Percentiles rank a stretch among this genome's conserved stretches.
phyloP scores from a whole-genome alignment of 2,797 vertebrate species.

The Rhinella marina region DNA sequence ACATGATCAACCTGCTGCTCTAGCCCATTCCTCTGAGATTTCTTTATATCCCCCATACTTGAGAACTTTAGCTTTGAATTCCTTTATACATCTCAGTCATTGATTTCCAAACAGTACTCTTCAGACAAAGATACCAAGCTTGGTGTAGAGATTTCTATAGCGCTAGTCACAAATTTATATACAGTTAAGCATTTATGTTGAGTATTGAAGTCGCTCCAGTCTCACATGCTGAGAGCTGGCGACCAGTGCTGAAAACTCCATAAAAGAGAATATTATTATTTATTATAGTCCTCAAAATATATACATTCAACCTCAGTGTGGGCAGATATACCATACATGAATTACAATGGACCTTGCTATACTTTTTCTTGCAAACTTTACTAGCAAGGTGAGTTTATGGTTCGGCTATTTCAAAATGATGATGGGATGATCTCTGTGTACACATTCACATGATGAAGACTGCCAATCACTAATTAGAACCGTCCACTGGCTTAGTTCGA shows the following conservation, averaged over 20 bases:
- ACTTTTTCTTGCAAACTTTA: too few species aligned
- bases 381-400: too few species aligned
- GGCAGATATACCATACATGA: not conserved
- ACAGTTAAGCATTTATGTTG: not conserved
- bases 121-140: not conserved
- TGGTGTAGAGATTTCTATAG: not conserved
- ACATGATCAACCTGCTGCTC: not conserved
- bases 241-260: not conserved
- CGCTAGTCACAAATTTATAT: not conserved
- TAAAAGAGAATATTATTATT: slow-evolving; percentile 4
- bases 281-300: not conserved
- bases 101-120: not conserved
- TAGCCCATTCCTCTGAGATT: not conserved
- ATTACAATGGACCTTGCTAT: not conserved
- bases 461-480: too few species aligned
- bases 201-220: not conserved
- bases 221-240: not conserved
- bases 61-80: not conserved
- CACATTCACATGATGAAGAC: too few species aligned
- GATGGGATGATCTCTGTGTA: too few species aligned
- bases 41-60: not conserved
- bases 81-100: slow-evolving; percentile 21
- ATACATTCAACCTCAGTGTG: not conserved
- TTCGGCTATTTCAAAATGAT: too few species aligned
- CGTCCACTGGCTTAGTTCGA: too few species aligned